Base-by-base conservation (phyloP, 2,888 invertebrate genomes). In the Entomobrya proxima region DNA sequence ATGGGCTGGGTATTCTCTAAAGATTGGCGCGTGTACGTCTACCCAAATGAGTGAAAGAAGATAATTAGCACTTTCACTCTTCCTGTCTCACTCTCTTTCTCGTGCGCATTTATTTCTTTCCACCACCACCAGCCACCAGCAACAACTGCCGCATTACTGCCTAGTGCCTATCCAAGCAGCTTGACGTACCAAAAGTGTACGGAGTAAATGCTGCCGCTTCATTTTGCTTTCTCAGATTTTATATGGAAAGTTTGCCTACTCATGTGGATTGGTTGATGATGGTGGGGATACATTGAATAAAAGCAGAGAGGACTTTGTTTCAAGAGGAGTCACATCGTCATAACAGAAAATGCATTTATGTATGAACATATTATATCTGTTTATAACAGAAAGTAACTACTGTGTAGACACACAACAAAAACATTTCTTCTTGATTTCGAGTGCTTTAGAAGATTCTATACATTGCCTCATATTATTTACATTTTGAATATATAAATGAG, bases 51-150 rank as follows among this genome's bases (percentile, higher is more conserved):
- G 77, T 85, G 86, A 86, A 69, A 86, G 81, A 84, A 69, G 84
- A 84, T 88, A 88, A 88, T 88, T 88, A 88, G 88, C 86, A 88
- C 86, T 86, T 88, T 83, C 72, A 83, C 86, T 86, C 86, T 83
- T 83, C 83, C 83, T 76, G 50, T 82, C 69, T 58, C 64, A 40
- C 64, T 76, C 76, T 52, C 52, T 67, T 32, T 44, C 74, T 47
- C 74, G n/a, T 9, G 40, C 32, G 55, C 80, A 72, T 80, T 80
- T 18, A 80, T 64, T 72, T 80, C 30, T 30, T 18, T 76, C 18
- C 13, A 21, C 40, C 30, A 55, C 18, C 61, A 61, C 9, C 30
- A 61, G 18, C 9, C 37, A 30, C 9, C 27, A 32, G 30, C 64
- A 64, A 35, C 35, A 35, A 9, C 64, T 6, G 32, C 35, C 37